Evolutionary conservation across 1,140 invertebrate species (phyloP).

Genomic region (Diorhabda sublineata): DNA sequence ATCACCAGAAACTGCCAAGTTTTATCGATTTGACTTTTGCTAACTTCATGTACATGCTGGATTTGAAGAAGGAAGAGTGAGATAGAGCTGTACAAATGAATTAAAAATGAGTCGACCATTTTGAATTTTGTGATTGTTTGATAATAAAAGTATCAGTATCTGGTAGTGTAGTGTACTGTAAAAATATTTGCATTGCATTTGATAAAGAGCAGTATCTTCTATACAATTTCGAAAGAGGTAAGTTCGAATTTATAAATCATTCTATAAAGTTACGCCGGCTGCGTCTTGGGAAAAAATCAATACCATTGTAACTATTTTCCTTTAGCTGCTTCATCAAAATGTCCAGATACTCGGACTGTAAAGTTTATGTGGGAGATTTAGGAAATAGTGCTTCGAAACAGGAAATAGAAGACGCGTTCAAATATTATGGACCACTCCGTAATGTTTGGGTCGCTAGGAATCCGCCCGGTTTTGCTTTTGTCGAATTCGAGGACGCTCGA

Average conservation of each 20-base stretch:
- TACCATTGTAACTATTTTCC: slow-evolving; percentile 5
- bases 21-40: no score
- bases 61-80: no score
- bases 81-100: no score
- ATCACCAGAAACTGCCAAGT: no score
- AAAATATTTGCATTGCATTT: no score
- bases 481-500: slow-evolving; percentile 86
- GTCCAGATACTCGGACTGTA: slow-evolving; percentile 83
- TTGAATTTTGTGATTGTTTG: no score
- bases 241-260: background rate
- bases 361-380: slow-evolving; percentile 95
- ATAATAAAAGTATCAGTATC: no score
- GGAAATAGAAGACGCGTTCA: slow-evolving; percentile 89
- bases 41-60: no score
- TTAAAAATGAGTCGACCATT: no score
- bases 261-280: background rate
- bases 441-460: slow-evolving; percentile 95
- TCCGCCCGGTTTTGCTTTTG: slow-evolving; percentile 91
- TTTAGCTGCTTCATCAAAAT: slow-evolving; percentile 48
- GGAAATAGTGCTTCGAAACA: slow-evolving; percentile 83
- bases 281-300: slow-evolving; percentile 1
- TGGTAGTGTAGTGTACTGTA: no score
- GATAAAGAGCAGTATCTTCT: no score
- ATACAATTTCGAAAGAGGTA: background rate
- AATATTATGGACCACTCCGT: slow-evolving; percentile 87